These are phyloP conservation scores for Ichneumoninae sp. DNA, from an alignment of 2,888 invertebrate species.

Conservation along the genomic window DNA sequence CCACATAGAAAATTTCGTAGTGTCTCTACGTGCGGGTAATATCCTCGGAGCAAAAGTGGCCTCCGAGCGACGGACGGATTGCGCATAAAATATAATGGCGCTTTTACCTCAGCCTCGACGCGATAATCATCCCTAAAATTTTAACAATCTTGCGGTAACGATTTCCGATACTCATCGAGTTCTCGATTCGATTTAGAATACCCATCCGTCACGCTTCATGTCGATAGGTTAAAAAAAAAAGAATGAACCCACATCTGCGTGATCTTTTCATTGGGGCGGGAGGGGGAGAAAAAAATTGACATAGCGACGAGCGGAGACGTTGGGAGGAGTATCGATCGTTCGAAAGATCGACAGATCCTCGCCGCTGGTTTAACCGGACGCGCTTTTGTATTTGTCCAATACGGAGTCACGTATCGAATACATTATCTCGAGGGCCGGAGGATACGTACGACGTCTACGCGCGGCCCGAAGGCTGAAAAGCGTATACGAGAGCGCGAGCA, in stretches of 20 bases:
- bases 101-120: background rate
- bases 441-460: conserved; percentile 61
- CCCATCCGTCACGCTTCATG: background rate
- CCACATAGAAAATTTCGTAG: conserved; percentile 19
- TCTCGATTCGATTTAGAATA: background rate
- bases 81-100: conserved; percentile 11
- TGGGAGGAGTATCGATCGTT: conserved; percentile 43
- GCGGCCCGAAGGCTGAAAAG: conserved; percentile 71
- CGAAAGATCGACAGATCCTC: conserved; percentile 63
- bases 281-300: conserved; percentile 46
- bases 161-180: background rate
- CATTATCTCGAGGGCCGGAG: conserved; percentile 76
- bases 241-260: background rate
- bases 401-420: conserved; percentile 83
- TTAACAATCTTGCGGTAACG: background rate
- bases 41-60: conserved; percentile 13
- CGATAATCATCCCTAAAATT: conserved; percentile 7
- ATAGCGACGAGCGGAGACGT: conserved; percentile 40
- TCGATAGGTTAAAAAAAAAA: conserved; percentile 2
- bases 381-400: conserved; percentile 71
- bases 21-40: conserved; percentile 22
- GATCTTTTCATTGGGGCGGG: conserved; percentile 43
- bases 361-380: conserved; percentile 65
- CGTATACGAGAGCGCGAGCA: conserved; percentile 72
- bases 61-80: conserved; percentile 36